Conservation (phyloP, 2,888 invertebrate genomes). For the Tetramorium bicarinatum region DNA sequence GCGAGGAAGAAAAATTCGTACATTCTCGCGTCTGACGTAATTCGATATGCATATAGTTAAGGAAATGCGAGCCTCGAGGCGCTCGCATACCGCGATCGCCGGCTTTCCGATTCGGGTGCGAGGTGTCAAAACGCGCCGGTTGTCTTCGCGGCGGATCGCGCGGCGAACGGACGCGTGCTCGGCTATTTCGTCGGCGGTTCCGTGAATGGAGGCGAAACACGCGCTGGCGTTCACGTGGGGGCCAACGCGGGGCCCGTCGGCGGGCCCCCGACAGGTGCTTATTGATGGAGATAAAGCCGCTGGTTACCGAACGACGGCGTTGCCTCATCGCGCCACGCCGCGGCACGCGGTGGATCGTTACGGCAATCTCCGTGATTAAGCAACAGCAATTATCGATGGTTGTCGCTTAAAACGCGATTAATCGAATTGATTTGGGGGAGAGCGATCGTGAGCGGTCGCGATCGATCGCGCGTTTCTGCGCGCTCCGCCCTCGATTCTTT, state of each 20-base stretch:
- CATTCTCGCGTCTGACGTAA: conserved; percentile 17
- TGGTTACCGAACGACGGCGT: conserved; percentile 70
- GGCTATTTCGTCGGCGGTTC: conserved; percentile 32
- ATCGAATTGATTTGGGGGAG: conserved; percentile 78
- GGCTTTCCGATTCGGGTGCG: background rate
- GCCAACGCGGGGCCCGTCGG: conserved; percentile 63
- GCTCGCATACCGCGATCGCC: background rate
- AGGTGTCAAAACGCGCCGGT: background rate
- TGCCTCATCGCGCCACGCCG: conserved; percentile 63
- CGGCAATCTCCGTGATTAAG: conserved; percentile 72
- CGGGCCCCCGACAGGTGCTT: conserved; percentile 74
- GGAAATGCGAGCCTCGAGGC: background rate
- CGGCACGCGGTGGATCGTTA: conserved; percentile 61
- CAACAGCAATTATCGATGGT: conserved; percentile 81
- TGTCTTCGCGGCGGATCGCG: background rate
- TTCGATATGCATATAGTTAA: background rate
- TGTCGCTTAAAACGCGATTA: conserved; percentile 79
- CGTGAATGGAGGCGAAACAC: conserved; percentile 71
- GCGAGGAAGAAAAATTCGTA: background rate
- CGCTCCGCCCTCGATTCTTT: conserved; percentile 31
- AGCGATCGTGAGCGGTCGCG: conserved; percentile 70
- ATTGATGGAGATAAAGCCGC: conserved; percentile 75
- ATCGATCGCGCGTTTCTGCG: background rate
- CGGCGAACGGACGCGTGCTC: background rate
- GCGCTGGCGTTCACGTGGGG: conserved; percentile 63